Percentiles rank a stretch among this genome's conserved stretches.
These are phyloP conservation scores for Micronycteris hirsuta DNA, from an alignment of 2,113 vertebrate genomes.

Conservation along the genomic window DNA sequence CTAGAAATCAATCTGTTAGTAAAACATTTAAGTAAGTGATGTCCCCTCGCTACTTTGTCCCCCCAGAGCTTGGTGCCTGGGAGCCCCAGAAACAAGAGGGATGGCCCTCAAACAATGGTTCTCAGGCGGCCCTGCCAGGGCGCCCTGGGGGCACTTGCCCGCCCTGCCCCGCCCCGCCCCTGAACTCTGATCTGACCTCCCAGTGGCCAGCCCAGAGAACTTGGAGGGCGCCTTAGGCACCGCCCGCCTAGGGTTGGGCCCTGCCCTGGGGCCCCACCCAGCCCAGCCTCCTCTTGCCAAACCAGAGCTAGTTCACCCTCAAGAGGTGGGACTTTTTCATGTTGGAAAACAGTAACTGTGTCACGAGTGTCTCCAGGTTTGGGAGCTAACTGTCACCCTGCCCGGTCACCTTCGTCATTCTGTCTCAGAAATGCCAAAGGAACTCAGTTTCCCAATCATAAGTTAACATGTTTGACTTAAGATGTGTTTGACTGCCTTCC, in stretches of 20 bases:
- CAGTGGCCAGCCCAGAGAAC: not conserved
- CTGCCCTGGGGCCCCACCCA: fast-evolving
- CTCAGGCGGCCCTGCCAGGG: not conserved
- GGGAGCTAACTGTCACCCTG: not conserved
- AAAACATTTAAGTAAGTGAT: not conserved
- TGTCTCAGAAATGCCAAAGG: not conserved
- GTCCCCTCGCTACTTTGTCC: fast-evolving
- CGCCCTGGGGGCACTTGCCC: not conserved
- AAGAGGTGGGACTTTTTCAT: not conserved
- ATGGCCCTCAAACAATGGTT: not conserved
- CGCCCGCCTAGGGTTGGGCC: not conserved
- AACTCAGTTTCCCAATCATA: not conserved
- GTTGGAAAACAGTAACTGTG: not conserved
- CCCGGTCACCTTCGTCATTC: not conserved
- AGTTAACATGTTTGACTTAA: not conserved
- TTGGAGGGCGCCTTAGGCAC: not conserved
- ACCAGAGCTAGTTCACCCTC: not conserved
- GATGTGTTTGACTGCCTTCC: not conserved
- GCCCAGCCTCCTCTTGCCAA: not conserved
- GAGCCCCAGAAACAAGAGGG: not conserved
- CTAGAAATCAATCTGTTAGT: not conserved
- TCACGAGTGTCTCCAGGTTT: not conserved
- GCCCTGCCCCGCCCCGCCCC: not conserved
- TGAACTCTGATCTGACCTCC: not conserved
- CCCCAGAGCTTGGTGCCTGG: not conserved